Percentiles rank a stretch among this genome's conserved stretches.
phyloP scores from a whole-genome alignment of 1,140 invertebrate species.

The Drosophila littoralis region DNA sequence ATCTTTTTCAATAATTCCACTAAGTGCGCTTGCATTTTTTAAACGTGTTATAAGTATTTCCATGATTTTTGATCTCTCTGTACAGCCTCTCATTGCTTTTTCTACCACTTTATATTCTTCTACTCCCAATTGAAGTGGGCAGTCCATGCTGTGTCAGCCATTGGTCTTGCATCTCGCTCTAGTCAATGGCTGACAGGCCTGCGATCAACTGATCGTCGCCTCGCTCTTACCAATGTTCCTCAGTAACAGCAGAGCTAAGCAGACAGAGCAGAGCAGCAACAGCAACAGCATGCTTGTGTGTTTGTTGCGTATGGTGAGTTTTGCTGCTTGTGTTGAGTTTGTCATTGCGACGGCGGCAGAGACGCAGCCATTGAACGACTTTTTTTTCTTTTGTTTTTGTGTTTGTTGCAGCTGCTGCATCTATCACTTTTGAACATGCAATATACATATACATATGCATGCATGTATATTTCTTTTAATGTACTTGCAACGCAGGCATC shows the following conservation, averaged over 20 bases:
- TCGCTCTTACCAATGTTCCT: conserved; percentile 46
- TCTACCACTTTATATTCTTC: conserved; percentile 46
- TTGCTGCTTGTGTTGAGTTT: conserved; percentile 39
- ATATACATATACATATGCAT: neutral
- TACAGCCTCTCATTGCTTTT: conserved; percentile 8
- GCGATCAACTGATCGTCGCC: conserved; percentile 57
- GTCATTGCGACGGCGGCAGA: conserved; percentile 21
- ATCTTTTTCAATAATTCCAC: conserved; percentile 44
- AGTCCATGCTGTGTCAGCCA: conserved; percentile 66
- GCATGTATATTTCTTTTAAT: neutral
- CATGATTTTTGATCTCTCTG: conserved; percentile 13
- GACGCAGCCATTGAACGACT: conserved; percentile 14
- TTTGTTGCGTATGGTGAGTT: conserved; percentile 56
- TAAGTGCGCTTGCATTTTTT: conserved; percentile 5
- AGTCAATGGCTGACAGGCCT: neutral
- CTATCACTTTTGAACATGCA: neutral
- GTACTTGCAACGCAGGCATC: neutral
- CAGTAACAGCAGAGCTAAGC: conserved; percentile 28
- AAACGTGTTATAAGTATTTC: conserved; percentile 19
- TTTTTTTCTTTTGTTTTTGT: neutral
- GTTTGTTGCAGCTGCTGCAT: conserved; percentile 25
- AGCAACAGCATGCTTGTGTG: conserved; percentile 27
- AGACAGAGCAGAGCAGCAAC: conserved; percentile 41
- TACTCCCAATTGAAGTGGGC: conserved; percentile 41
- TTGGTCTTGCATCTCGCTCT: conserved; percentile 73